Base-by-base conservation (phyloP, 2,888 invertebrate species). In the Teinopalpus imperialis region DNA sequence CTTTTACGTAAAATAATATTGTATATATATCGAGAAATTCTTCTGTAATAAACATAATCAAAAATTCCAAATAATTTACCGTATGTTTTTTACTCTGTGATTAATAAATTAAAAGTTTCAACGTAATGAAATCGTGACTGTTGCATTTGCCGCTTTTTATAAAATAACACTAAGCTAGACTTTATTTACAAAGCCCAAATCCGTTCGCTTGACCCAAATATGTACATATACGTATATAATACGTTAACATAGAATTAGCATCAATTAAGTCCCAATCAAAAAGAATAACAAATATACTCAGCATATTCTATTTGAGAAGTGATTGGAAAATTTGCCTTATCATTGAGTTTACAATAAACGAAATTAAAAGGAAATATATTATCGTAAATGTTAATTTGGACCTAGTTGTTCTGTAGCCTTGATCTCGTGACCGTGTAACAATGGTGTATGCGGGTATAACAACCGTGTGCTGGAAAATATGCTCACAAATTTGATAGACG, bases 361-460 rank as follows among this genome's bases (percentile, higher is more conserved):
- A 40, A 29, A 23, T 29, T 14, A 32, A 29, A 34, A 8, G 12
- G 23, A 24, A 36, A 23, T 27, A 14, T 21, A 29, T 8, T 18
- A 34, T 27, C 12, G 16, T 27, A 8, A 36, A 41, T 26, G 35
- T 36, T 35, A 47, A 36, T 42, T 46, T 41, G 7, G 18, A 26
- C 10, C 29, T 40, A 35, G 12, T 47, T 47, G 41, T 47, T 47
- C 12, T 35, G 10, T 13, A 35, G 18, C 46, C 41, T 47, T 47
- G 46, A 47, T 39, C 46, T 26, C 6, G 13, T 41, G 35, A 14
- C 40, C 39, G 13, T 45, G 32, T 30, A 36, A 47, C 30, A 36
- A 30, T 36, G 30, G 35, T 26, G 8, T 7, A 41, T 42, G 36
- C 46, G 41, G 41, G 46, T 10, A 35, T 7, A 30, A 36, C 13